Evolutionary conservation across 2,888 invertebrate species (phyloP), one percentile per base, ranked within the genome.

Genomic region (Vesta saturnalis): DNA sequence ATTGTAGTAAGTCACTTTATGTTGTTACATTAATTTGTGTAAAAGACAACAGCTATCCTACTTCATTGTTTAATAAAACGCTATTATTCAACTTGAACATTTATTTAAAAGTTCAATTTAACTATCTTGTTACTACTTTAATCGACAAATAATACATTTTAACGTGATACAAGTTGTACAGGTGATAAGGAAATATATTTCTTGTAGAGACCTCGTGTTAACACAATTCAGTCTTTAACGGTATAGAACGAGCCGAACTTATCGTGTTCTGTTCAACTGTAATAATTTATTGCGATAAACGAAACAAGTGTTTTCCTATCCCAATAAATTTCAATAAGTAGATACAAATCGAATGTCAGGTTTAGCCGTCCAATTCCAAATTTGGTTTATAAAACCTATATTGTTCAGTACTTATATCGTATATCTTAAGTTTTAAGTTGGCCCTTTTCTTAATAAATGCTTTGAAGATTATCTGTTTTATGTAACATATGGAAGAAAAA

Each of bases 201-300:
- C 67, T 71, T 71, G 71, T 73, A 58, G 49, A 58, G 67, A 67
- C 71, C 70, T 63, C 63, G 65, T 71, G 73, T 72, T 72, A 73
- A 73, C 71, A 71, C 71, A 69, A 68, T 60, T 69, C 68, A 65
- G 71, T 71, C 70, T 65, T 65, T 65, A 65, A 69, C 60, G 62
- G 60, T 62, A 69, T 57, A 62, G 16, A 60, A 67, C 60, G 65
- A 69, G 65, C 57, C 60, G 46, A 65, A 69, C 60, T 69, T 69
- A 69, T 69, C 64, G 64, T 64, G 64, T 69, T 64, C 46, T 22
- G 56, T 49, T 60, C 57, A 60, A 47, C 60, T 61, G 55, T 56
- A 69, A 65, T 69, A 69, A 64, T 69, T 69, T 69, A 69, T 65
- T 61, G 65, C 61, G 69, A 69, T 69, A 69, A 69, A 65, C 57